Evolutionary conservation across 2,888 invertebrate species (phyloP).

Genomic region (Hydrotaea diabolus): DNA sequence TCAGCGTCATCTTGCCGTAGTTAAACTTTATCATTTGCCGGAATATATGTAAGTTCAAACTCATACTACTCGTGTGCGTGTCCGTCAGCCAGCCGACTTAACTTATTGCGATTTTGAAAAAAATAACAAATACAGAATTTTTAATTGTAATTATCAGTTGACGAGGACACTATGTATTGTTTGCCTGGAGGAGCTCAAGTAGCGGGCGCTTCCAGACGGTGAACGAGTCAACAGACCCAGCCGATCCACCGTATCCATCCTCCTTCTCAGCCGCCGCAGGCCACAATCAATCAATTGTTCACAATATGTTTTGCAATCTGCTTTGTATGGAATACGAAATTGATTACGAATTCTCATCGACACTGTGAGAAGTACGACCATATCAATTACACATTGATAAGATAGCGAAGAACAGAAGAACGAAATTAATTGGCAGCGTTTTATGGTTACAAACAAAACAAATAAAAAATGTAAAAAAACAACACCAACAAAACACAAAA

Average conservation of each 20-base stretch:
- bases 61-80: background rate
- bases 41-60: background rate
- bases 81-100: background rate
- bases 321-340: constrained; percentile 18
- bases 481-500: background rate
- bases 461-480: background rate
- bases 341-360: constrained; percentile 23
- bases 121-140: constrained; percentile 11
- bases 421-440: constrained; percentile 25
- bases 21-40: constrained; percentile 33
- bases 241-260: background rate
- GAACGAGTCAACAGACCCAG: background rate
- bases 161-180: background rate
- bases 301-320: constrained; percentile 23
- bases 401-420: constrained; percentile 27
- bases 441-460: constrained; percentile 6
- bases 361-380: background rate
- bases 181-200: constrained; percentile 2
- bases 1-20: constrained; percentile 15
- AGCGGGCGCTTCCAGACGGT: background rate
- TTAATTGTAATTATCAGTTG: constrained; percentile 31
- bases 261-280: background rate
- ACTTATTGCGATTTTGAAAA: background rate
- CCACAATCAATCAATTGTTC: constrained; percentile 30
- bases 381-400: constrained; percentile 42